Evolutionary conservation across 2,888 invertebrate genomes (phyloP).

Genomic region (Ganaspis brasiliensis): DNA sequence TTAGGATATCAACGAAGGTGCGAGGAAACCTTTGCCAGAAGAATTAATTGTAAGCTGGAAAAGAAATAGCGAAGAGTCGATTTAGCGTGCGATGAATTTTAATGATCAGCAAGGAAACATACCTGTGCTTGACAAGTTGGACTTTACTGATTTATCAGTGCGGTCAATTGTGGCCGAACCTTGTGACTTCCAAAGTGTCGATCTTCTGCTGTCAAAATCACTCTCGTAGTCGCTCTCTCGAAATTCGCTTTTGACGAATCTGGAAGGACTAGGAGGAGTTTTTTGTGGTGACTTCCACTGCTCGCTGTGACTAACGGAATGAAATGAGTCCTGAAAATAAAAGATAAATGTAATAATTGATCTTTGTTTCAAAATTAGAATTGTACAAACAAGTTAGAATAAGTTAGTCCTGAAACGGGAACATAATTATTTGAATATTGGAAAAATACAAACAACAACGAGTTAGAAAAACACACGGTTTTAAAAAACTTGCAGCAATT

Average conservation of each 20-base stretch:
- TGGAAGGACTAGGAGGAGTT: conserved; percentile 84
- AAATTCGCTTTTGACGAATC: conserved; percentile 85
- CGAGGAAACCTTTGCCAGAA: conserved; percentile 69
- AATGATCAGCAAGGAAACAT: conserved; percentile 20
- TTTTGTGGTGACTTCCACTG: conserved; percentile 73
- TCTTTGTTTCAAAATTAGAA: not conserved
- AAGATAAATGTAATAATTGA: conserved; percentile 35
- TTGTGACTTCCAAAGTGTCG: conserved; percentile 83
- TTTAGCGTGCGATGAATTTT: conserved; percentile 2
- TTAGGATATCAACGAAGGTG: conserved; percentile 67
- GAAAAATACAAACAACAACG: too few relatives aligned
- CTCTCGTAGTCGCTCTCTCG: conserved; percentile 88
- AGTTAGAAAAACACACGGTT: too few relatives aligned
- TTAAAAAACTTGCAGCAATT: too few relatives aligned
- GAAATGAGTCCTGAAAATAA: conserved; percentile 82
- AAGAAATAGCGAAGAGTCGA: conserved; percentile 63
- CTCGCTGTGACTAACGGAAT: conserved; percentile 80
- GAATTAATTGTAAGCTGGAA: conserved; percentile 73
- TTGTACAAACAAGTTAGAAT: conserved; percentile 2
- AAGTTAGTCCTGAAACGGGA: too few relatives aligned
- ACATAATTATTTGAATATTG: too few relatives aligned
- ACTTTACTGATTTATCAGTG: conserved; percentile 84
- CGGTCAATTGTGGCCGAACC: conserved; percentile 82
- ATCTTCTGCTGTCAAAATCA: conserved; percentile 85
- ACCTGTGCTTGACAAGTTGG: conserved; percentile 70